Evolutionary conservation across 1,140 invertebrate genomes (phyloP), one percentile per base, ranked within the genome.

Genomic region (Sitophilus oryzae): DNA sequence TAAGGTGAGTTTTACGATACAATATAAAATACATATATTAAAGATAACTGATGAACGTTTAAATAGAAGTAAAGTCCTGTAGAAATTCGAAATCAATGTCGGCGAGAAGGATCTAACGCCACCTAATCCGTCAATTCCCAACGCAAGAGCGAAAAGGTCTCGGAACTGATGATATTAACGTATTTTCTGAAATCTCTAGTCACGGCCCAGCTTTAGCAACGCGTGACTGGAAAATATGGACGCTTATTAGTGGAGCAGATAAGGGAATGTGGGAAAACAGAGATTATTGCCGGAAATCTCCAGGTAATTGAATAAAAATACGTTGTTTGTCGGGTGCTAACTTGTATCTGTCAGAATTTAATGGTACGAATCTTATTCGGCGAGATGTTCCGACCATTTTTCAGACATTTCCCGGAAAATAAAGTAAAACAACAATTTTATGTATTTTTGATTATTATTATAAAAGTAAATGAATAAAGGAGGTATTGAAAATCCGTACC

Each of bases 191-290:
- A 46, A 46, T 46, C 44, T 46, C 40, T 46, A 25, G 44, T 46
- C 44, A 46, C 44, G 15, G 22, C 44, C 22, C 6, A 14, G 44
- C 23, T 46, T 23, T 35, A 35, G 30, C 21, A 25, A 46, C 5
- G 44, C 44, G 44, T 46, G 44, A 46, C 44, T 46, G 44, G 44
- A 46, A 46, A 46, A 46, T 46, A 25, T 46, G 44, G 44, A 46
- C 44, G 44, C 44, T 46, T 46, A 46, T 46, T 46, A 46, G 30
- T 35, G 15, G 19, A 46, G 11, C 22, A 35, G 44, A 46, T 46
- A 46, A 46, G 30, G 21, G 44, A 46, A 46, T 46, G 30, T 46
- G 22, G 44, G 44, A 35, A 22, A 30, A 22, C 22, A 46, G 44
- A 46, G 44, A 46, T 46, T 46, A 46, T 23, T 22, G n/a, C 44